Evolutionary conservation across 2,888 invertebrate species (phyloP).

Genomic region (Mermis nigrescens): DNA sequence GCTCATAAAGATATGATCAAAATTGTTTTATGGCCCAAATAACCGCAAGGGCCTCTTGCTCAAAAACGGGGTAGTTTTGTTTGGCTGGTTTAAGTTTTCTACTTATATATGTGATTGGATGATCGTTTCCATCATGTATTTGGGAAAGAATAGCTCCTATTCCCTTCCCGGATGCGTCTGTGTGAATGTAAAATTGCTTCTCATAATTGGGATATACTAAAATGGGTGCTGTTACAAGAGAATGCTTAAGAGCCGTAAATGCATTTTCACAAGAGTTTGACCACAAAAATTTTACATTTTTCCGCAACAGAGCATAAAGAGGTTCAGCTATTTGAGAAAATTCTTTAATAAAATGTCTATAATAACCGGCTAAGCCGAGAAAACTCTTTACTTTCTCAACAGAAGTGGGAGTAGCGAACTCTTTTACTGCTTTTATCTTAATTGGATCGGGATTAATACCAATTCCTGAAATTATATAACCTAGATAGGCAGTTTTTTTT

Average conservation of each 20-base stretch:
- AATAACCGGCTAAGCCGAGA: no score
- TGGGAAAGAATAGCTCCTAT: constrained; percentile 5
- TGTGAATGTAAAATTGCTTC: constrained; percentile 2
- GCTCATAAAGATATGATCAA: neutral
- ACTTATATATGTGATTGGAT: neutral
- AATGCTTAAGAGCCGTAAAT: neutral
- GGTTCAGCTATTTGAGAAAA: neutral
- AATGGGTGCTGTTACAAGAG: neutral
- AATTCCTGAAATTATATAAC: neutral
- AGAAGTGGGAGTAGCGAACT: constrained; percentile 1
- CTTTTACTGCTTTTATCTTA: neutral
- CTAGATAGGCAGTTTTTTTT: neutral
- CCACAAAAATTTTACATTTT: neutral
- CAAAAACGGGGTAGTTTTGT: constrained; percentile 1
- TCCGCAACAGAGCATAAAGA: neutral
- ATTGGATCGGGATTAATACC: neutral
- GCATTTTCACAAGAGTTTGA: neutral
- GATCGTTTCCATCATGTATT: neutral
- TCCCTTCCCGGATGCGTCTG: neutral
- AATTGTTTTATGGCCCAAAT: constrained; percentile 2
- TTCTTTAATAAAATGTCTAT: neutral
- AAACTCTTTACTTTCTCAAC: no score
- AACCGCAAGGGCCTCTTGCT: constrained; percentile 3
- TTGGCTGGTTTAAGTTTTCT: neutral
- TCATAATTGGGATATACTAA: constrained; percentile 5